Evolutionary conservation across 2,888 invertebrate genomes (phyloP), one percentile per base, ranked within the genome.

Genomic region (Trissolcus brochymenae): DNA sequence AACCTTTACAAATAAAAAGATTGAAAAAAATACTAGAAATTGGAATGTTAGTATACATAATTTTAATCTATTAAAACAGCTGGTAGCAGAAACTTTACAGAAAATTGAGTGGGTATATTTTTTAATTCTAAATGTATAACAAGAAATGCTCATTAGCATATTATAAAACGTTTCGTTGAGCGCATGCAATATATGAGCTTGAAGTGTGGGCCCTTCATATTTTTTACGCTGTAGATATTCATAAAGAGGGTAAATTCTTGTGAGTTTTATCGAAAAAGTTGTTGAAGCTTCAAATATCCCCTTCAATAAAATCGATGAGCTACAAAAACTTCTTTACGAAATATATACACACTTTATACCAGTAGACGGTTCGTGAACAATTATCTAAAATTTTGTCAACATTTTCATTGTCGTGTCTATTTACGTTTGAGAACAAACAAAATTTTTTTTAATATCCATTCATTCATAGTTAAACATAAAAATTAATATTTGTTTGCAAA

Each of bases 211-310:
- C 74, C 68, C 71, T 71, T 72, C 72, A 70, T 79, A 76, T 78
- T 80, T 74, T 74, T 67, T 51, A 40, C 56, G 73, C 78, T 62
- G 67, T 79, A 76, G 77, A 79, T 78, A 77, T 79, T 73, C 75
- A 72, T 60, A 74, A 68, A 64, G 74, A 70, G 79, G 73, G 70
- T 76, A 78, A 74, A 76, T 79, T 81, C 81, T 79, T 81, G 76
- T 70, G 76, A 82, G 81, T 82, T 82, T 82, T 81, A 82, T 82
- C 80, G 81, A 82, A 82, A 81, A 82, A 82, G 77, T 82, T 82
- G 79, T 72, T 78, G 75, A 79, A 81, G 79, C 80, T 79, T 80
- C 79, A 68, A 81, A 80, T 79, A 80, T 80, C 77, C 79, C 72
- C 76, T 61, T 71, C 72, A 56, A 76, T 72, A 72, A 76, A n/a